Evolutionary conservation across 2,888 invertebrate genomes (phyloP).

Genomic region (Stenolophus ochropezus): DNA sequence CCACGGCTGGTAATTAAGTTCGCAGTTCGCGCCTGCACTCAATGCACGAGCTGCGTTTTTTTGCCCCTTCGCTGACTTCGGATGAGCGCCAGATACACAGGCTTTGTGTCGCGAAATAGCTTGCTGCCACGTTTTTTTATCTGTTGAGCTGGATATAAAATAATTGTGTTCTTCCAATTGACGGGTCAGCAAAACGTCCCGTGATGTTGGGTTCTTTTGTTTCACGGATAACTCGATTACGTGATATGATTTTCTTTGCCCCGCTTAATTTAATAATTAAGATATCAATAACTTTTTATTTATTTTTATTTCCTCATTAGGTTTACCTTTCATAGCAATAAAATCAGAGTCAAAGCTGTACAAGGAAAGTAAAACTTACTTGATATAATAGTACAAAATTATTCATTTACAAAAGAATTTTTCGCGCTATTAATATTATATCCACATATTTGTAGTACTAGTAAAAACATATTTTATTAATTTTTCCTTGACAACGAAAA

Average conservation of each 20-base stretch:
- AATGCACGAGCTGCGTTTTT: constrained; percentile 7
- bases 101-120: constrained; percentile 39
- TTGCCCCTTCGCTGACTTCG: not conserved
- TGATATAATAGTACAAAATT: too few species aligned
- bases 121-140: constrained; percentile 8
- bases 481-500: too few species aligned
- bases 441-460: too few species aligned
- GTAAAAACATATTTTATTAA: too few species aligned
- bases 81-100: constrained; percentile 25
- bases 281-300: not conserved
- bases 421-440: too few species aligned
- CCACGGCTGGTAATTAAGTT: constrained; percentile 24
- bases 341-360: too few species aligned
- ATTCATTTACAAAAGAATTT: too few species aligned
- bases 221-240: constrained; percentile 8
- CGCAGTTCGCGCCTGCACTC: constrained; percentile 15
- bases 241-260: not conserved
- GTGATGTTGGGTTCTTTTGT: constrained; percentile 26
- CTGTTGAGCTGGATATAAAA: constrained; percentile 41
- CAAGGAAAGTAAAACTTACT: too few species aligned
- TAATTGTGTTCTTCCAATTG: constrained; percentile 38
- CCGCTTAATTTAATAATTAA: not conserved
- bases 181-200: constrained; percentile 15
- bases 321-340: too few species aligned
- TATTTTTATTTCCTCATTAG: not conserved